These are phyloP conservation scores for Rhopalosiphum padi DNA, from an alignment of 1,140 invertebrate genomes.

Conservation along the genomic window DNA sequence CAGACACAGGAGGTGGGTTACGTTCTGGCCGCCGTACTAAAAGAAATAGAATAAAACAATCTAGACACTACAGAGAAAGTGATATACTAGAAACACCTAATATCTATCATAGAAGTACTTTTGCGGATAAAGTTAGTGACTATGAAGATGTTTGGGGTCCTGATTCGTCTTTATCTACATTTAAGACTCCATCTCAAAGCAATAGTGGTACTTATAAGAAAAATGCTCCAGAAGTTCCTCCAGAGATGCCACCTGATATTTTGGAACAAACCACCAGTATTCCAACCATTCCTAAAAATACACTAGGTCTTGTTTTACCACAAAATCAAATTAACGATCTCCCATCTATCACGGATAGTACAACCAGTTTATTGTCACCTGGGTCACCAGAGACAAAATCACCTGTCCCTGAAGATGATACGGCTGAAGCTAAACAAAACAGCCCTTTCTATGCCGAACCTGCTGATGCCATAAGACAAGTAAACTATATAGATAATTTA, in stretches of 20 bases:
- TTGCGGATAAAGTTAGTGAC: slow-evolving; percentile 91
- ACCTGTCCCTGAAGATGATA: neutral
- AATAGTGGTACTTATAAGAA: slow-evolving; percentile 54
- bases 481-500: slow-evolving; percentile 21
- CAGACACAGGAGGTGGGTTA: slow-evolving; percentile 64
- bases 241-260: slow-evolving; percentile 62
- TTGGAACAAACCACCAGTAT: slow-evolving; percentile 60
- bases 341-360: slow-evolving; percentile 43
- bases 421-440: slow-evolving; percentile 65
- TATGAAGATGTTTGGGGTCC: slow-evolving; percentile 94
- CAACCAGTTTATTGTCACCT: slow-evolving; percentile 44
- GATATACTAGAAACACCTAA: slow-evolving; percentile 79
- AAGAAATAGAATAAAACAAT: slow-evolving; percentile 64
- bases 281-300: slow-evolving; percentile 21
- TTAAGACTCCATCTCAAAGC: slow-evolving; percentile 62
- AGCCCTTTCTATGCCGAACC: slow-evolving; percentile 93
- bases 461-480: slow-evolving; percentile 78
- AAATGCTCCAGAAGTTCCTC: slow-evolving; percentile 53
- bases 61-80: slow-evolving; percentile 76
- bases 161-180: slow-evolving; percentile 64
- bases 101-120: slow-evolving; percentile 82
- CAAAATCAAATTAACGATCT: slow-evolving; percentile 31
- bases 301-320: slow-evolving; percentile 34
- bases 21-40: slow-evolving; percentile 58
- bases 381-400: slow-evolving; percentile 34